phyloP scores from a whole-genome alignment of 2,797 vertebrate genomes.

The Notolepis coatsorum region DNA sequence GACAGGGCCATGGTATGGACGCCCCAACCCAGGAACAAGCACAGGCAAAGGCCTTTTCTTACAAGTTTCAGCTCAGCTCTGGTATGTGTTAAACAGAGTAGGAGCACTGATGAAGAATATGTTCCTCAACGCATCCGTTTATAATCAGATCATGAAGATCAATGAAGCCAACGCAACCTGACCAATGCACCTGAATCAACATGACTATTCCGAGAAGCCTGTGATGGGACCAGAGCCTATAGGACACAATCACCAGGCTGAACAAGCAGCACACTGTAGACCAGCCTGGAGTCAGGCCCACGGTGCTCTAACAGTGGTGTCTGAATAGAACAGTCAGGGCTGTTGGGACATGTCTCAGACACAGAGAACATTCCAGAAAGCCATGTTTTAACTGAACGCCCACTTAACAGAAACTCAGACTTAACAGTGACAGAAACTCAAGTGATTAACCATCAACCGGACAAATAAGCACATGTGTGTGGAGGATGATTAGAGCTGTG shows the following conservation, averaged over 20 bases:
- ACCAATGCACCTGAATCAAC: neutral
- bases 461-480: neutral
- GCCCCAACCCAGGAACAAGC: neutral
- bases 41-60: neutral
- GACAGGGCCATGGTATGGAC: neutral
- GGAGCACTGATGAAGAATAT: neutral
- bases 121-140: neutral
- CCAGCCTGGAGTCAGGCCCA: neutral
- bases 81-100: neutral
- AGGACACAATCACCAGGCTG: neutral
- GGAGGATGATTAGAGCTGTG: neutral
- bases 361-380: constrained; percentile 48
- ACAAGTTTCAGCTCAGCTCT: neutral
- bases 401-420: neutral
- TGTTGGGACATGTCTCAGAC: constrained; percentile 67
- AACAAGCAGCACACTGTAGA: neutral
- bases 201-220: neutral
- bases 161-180: neutral
- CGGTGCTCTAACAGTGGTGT: neutral
- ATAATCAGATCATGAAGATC: constrained; percentile 3
- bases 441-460: neutral
- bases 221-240: neutral
- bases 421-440: neutral
- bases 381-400: neutral
- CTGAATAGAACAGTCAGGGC: neutral